Percentiles rank a stretch among this genome's conserved stretches.
These are phyloP conservation scores for Diaphora mendica DNA, from an alignment of 2,888 invertebrate genomes.

Conservation along the genomic window DNA sequence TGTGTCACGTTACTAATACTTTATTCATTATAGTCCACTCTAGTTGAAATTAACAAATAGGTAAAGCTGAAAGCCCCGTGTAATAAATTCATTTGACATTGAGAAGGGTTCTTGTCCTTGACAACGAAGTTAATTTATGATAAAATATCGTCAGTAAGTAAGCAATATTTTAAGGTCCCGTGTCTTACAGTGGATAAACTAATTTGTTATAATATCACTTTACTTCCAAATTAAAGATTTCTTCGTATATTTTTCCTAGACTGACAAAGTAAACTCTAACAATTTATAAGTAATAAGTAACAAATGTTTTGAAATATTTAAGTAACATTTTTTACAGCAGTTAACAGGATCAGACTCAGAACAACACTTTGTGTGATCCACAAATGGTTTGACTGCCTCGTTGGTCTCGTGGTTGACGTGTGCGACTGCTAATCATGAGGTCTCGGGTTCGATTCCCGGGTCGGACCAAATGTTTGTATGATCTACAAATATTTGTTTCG, in stretches of 20 bases:
- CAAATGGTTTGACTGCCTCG: too few species aligned
- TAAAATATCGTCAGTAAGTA: slow-evolving; percentile 4
- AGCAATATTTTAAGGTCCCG: neutral
- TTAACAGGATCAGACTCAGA: too few species aligned
- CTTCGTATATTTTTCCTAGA: neutral
- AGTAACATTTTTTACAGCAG: too few species aligned
- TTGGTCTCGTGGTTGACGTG: too few species aligned
- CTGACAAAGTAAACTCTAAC: neutral
- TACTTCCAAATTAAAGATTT: neutral
- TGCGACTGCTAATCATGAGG: too few species aligned
- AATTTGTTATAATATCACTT: neutral
- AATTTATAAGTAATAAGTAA: too few species aligned
- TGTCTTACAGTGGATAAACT: neutral
- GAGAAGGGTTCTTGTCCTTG: slow-evolving; percentile 10
- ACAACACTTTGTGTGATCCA: too few species aligned
- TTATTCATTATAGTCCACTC: slow-evolving; percentile 18
- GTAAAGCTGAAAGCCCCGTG: slow-evolving; percentile 1
- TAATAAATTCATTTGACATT: slow-evolving; percentile 20
- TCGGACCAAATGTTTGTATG: too few species aligned
- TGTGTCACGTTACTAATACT: slow-evolving; percentile 1
- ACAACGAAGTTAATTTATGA: slow-evolving; percentile 6
- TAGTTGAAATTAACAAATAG: slow-evolving; percentile 13
- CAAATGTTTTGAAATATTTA: too few species aligned
- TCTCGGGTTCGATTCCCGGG: too few species aligned
- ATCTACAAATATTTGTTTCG: too few species aligned